Evolutionary conservation across 2,113 vertebrate genomes (phyloP), one percentile per base, ranked within the genome.

Genomic region (Odontophorus gujanensis): DNA sequence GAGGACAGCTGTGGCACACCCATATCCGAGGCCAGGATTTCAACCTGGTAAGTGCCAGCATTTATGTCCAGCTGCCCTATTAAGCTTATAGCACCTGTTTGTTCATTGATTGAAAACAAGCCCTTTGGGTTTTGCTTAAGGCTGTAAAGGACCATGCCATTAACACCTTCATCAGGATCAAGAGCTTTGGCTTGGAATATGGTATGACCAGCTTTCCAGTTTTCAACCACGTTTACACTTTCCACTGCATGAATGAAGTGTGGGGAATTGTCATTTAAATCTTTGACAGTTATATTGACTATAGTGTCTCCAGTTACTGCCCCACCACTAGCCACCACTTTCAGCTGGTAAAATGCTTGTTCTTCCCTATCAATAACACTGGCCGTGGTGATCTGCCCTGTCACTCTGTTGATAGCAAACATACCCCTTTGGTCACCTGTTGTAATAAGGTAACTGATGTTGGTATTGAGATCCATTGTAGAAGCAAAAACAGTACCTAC

Each of bases 251-350:
- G 99, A 68, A 98, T 63, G 15, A 99, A 99, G 83, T 97, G 98
- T 7, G 99, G 99, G 7, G 99, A 98, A 18, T 99, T 99, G 94
- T 99, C 99, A 89, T 99, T 99, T 84, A 99, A 91, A 92, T 99
- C 99, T 97, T 98, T 99, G 26, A 99, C 98, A 2, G 99, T 99
- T 93, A 99, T 98, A 91, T 99, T 99, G 42, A 99, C 99, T 81
- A 98, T 20, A 2, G 99, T 94, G 25, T 99, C 99, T 7, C 99
- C 99, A 12, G 99, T 98, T 95, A 99, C 98, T 1, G 98, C 97
- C 26, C 99, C 99, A 38, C 99, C 99, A 74, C 98, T 98, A 66
- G 99, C 99, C 8, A 99, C 98, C 21, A 99, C 98, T 90, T 98
- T 99, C 45, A 99, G 98, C 93, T 99, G 99, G 95, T 99, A 99